Percentiles rank a stretch among this genome's conserved stretches.
phyloP scores from a whole-genome alignment of 1,140 invertebrate genomes.

The Scaptodrosophila lebanonensis region DNA sequence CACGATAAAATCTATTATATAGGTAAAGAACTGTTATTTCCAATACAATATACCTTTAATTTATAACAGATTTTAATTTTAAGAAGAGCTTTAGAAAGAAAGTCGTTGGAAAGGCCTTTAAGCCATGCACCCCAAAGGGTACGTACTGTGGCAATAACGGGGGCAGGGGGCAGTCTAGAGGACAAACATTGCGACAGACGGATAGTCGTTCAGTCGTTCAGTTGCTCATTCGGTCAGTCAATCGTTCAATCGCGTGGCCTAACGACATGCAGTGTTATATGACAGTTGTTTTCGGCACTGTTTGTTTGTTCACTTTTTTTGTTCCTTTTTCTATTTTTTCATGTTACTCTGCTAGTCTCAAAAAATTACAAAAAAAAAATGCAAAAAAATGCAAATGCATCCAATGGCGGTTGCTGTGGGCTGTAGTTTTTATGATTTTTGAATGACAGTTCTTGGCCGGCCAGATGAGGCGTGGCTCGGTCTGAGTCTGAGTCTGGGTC shows the following conservation, averaged over 20 bases:
- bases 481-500: conserved; percentile 28
- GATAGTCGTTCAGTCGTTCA: conserved; percentile 20
- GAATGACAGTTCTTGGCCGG: conserved; percentile 21
- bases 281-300: conserved; percentile 1
- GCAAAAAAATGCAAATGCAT: conserved; percentile 39
- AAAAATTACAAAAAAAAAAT: too few relatives aligned
- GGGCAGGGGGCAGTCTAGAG: conserved; percentile 41
- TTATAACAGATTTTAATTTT: too few relatives aligned
- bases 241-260: conserved; percentile 4
- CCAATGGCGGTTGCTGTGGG: conserved; percentile 1
- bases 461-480: too few relatives aligned
- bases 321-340: too few relatives aligned
- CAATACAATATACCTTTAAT: too few relatives aligned
- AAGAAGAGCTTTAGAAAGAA: too few relatives aligned
- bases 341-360: too few relatives aligned
- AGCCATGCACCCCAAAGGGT: too few relatives aligned
- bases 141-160: conserved; percentile 4
- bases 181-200: conserved; percentile 41
- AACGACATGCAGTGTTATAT: conserved; percentile 17
- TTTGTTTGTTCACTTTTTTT: too few relatives aligned
- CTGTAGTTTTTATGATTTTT: conserved; percentile 8
- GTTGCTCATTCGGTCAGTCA: conserved; percentile 23
- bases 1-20: too few relatives aligned
- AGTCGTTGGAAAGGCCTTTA: too few relatives aligned
- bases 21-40: too few relatives aligned